These are phyloP conservation scores for Phataginus tetradactyla DNA, from an alignment of 2,797 vertebrate species.

Conservation along the genomic window DNA sequence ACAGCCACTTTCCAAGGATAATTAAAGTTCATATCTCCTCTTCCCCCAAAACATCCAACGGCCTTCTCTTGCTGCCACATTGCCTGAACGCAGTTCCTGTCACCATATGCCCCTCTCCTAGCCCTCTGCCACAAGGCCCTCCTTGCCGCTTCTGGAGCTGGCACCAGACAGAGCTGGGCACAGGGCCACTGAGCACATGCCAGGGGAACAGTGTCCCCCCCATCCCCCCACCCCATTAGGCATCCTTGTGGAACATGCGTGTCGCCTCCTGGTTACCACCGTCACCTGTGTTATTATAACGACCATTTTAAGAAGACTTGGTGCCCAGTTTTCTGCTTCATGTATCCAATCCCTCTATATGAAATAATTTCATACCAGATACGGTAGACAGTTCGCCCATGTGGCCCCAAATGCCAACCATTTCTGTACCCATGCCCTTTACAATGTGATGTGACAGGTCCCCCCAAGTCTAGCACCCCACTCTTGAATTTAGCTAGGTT, in stretches of 20 bases:
- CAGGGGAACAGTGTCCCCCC: background rate
- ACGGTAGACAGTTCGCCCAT: fast-evolving
- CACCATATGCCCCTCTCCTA: fast-evolving
- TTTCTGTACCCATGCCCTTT: background rate
- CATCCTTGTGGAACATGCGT: fast-evolving
- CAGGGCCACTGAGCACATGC: fast-evolving
- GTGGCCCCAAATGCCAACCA: background rate
- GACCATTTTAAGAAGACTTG: background rate
- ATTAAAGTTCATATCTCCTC: too few species aligned
- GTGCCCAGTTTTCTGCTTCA: background rate
- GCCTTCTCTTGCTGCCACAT: background rate
- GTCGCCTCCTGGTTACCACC: fast-evolving
- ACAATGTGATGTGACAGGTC: fast-evolving
- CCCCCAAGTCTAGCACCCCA: background rate
- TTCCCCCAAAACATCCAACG: fast-evolving
- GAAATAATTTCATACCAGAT: background rate
- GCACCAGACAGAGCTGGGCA: background rate
- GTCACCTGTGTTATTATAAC: too few species aligned
- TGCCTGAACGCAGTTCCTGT: background rate
- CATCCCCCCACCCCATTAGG: fast-evolving
- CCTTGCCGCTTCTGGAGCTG: background rate
- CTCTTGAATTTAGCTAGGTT: background rate
- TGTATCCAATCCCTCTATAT: background rate
- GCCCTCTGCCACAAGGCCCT: background rate
- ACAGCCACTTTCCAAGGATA: background rate